Base-by-base conservation (phyloP, 2,888 invertebrate species). In the Odontocerum albicorne region DNA sequence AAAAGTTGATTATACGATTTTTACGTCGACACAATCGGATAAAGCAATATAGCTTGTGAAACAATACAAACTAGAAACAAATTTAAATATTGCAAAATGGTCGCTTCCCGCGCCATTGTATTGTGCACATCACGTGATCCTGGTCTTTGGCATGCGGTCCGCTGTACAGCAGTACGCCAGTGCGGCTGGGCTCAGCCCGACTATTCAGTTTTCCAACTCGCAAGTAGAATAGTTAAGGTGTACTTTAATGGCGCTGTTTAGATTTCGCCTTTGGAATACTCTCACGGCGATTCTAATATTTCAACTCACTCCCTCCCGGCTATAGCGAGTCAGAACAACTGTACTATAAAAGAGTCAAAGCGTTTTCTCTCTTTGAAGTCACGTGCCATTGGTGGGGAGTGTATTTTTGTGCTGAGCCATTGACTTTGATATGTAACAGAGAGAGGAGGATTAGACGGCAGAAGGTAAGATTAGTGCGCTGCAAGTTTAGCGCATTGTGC, bases 171-270 rank as follows among this genome's bases (percentile, higher is more conserved):
- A n/a, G n/a, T n/a, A n/a, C n/a, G n/a, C n/a, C 22, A 13, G 42
- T 15, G 17, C 40, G 42, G 16, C 43, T 31, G 31, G 21, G 54
- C 31, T 44, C 47, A 51, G 36, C 32, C 17, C 42, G 32, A 42
- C 40, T 33, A 36, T 53, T 51, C 38, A 38, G 27, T 45, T 45
- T 36, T 21, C 46, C 46, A 43, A 43, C 31, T 52, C 19, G 52
- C 53, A 57, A 54, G 53, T 36, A 39, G 57, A 58, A 58, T 55
- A 55, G 51, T 51, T 55, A 58, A 58, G 55, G 50, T 43, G 56
- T 20, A 20, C 51, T 36, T 40, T 36, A 42, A 39, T 40, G 56
- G 49, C 44, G 32, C 32, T 47, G 49, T 39, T 55, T 55, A 57
- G 56, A 57, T 57, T 44, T 46, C 31, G 40, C 42, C 52, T 42